Conservation (phyloP, 2,888 invertebrate species). For the Heteropelma amictum region DNA sequence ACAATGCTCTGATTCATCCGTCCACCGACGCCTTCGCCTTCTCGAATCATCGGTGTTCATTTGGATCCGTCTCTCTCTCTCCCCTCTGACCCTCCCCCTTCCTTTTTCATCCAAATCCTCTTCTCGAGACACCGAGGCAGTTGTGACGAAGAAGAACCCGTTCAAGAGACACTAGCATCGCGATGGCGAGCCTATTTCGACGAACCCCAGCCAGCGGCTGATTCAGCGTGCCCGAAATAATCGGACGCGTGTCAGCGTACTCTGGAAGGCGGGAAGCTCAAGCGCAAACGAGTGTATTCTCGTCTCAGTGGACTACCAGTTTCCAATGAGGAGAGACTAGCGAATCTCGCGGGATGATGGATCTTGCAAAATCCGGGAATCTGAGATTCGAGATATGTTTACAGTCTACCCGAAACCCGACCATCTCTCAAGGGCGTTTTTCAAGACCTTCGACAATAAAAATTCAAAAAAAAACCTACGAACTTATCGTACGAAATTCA, state of each 20-base stretch:
- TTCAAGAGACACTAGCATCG: background rate
- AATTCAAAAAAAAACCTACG: no score
- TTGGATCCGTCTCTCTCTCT: background rate
- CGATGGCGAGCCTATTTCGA: constrained; percentile 69
- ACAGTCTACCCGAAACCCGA: no score
- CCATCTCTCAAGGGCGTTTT: no score
- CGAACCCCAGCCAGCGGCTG: constrained; percentile 65
- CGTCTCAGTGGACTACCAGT: constrained; percentile 19
- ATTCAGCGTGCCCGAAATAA: constrained; percentile 75
- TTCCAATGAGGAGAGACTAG: background rate
- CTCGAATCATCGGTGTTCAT: background rate
- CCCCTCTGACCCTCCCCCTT: background rate
- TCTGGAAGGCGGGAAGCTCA: constrained; percentile 67
- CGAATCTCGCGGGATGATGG: background rate
- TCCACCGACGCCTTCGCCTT: constrained; percentile 1
- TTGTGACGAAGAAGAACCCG: background rate
- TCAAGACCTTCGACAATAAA: no score
- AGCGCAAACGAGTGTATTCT: constrained; percentile 47
- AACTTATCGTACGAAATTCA: no score
- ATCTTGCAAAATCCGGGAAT: no score
- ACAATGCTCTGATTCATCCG: constrained; percentile 58
- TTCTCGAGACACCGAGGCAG: background rate
- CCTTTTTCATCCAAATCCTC: background rate
- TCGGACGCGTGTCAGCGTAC: constrained; percentile 74
- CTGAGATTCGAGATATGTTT: no score